Evolutionary conservation across 2,113 vertebrate species (phyloP).

Genomic region (Gopherus flavomarginatus): DNA sequence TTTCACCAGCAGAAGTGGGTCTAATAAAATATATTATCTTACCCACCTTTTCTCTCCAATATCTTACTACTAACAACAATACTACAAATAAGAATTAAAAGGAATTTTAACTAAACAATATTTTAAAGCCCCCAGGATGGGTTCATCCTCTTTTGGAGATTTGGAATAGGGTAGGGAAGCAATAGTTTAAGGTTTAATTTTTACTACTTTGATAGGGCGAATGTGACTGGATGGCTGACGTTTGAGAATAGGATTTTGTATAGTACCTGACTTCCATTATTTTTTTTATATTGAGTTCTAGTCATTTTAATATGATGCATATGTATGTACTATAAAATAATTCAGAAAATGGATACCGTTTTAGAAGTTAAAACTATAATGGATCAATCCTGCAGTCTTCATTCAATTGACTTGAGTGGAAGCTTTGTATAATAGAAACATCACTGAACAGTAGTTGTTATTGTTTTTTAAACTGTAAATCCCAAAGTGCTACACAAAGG

Average conservation of each 20-base stretch:
- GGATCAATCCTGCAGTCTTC: neutral
- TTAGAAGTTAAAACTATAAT: neutral
- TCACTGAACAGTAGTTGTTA: neutral
- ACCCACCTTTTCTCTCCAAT: no score
- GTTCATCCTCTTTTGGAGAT: neutral
- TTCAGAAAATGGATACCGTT: neutral
- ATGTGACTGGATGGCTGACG: neutral
- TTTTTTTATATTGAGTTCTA: neutral
- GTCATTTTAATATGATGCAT: neutral
- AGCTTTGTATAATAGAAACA: neutral
- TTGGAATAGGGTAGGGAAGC: neutral
- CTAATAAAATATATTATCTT: no score
- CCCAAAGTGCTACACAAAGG: neutral
- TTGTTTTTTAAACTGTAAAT: neutral
- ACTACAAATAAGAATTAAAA: neutral
- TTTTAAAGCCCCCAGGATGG: neutral
- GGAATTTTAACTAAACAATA: accelerated
- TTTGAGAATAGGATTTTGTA: neutral
- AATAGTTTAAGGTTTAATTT: neutral
- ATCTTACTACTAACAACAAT: no score
- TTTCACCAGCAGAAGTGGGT: no score
- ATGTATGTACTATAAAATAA: neutral
- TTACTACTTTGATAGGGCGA: neutral
- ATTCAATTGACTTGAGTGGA: neutral
- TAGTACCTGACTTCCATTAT: neutral